These are phyloP conservation scores for Julus scandinavius DNA, from an alignment of 2,888 invertebrate genomes.

Conservation along the genomic window DNA sequence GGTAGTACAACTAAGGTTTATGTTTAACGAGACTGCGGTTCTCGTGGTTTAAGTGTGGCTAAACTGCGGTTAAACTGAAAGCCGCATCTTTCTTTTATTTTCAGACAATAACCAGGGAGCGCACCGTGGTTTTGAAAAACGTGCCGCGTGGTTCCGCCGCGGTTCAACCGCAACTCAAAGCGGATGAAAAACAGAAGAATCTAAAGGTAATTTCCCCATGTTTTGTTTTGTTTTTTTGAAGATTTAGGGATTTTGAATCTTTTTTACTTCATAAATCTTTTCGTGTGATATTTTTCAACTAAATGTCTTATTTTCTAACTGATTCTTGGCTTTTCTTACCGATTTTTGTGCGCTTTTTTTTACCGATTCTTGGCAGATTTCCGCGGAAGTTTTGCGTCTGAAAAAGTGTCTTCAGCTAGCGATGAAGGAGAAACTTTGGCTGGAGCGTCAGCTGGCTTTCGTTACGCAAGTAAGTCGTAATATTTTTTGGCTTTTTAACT, in stretches of 20 bases:
- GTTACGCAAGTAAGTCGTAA: slow-evolving; percentile 60
- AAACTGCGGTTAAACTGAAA: too few species aligned
- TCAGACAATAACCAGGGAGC: not conserved
- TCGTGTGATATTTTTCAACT: too few species aligned
- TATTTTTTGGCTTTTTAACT: not conserved
- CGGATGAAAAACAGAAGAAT: not conserved
- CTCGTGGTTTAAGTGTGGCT: too few species aligned
- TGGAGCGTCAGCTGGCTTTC: slow-evolving; percentile 65
- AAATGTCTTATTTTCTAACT: too few species aligned
- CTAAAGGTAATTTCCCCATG: not conserved
- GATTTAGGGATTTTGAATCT: not conserved
- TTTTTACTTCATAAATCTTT: too few species aligned
- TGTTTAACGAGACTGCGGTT: too few species aligned
- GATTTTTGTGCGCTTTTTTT: too few species aligned
- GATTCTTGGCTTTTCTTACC: too few species aligned
- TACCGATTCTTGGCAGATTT: too few species aligned
- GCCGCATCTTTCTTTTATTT: not conserved
- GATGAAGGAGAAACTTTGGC: slow-evolving; percentile 67
- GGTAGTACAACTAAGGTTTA: too few species aligned
- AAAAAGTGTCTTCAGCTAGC: slow-evolving; percentile 61
- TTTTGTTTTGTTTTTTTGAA: not conserved
- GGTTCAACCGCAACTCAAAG: not conserved
- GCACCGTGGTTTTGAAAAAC: not conserved
- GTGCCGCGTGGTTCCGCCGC: not conserved
- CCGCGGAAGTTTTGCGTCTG: not conserved